Base-by-base conservation (phyloP, 2,113 vertebrate genomes). In the Amblyopsis rosae region DNA sequence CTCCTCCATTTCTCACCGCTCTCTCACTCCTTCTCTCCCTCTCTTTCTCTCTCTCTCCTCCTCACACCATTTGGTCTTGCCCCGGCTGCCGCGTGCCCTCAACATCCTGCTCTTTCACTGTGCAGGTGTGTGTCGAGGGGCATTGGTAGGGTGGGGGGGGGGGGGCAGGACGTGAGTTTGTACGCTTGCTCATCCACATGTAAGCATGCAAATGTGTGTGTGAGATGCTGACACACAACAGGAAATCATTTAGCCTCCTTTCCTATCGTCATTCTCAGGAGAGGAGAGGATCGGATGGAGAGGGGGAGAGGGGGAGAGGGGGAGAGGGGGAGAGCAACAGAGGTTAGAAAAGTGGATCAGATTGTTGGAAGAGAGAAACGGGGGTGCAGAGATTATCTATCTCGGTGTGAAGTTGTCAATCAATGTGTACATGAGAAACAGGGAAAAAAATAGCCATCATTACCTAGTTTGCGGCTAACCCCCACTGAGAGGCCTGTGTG, bases 401-500 rank as follows among this genome's bases (percentile, higher is more conserved):
- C 86, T 70, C 88, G 83, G 87, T 75, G 80, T 86, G 88, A 90
- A 41, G 55, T 60, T 84, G 83, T 70, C 83, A 80, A 74, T 86
- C 86, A 83, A 75, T 67, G 72, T 81, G 81, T 75, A 66, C 61
- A 76, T 72, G 74, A 61, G 70, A 56, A 72, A 60, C 17, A 65
- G 65, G 26, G 3, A 26, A 73, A 69, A 76, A 89, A 87, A 89
- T 83, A 88, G 77, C 81, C 81, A 73, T 88, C 80, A 91, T 91
- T 89, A 91, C 81, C 86, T 85, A 82, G 56, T 66, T 71, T 67
- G 62, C 72, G 74, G 69, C 75, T 82, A 74, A 70, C 65, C 48
- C 81, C 73, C 62, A 54, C 73, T 54, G 73, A 64, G 79, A 46
- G 56, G 56, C 53, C 12, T 62, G 57, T 70, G 48, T 51, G 26